Evolutionary conservation across 2,888 invertebrate genomes (phyloP).

Genomic region (Tromatobia lineatoria): DNA sequence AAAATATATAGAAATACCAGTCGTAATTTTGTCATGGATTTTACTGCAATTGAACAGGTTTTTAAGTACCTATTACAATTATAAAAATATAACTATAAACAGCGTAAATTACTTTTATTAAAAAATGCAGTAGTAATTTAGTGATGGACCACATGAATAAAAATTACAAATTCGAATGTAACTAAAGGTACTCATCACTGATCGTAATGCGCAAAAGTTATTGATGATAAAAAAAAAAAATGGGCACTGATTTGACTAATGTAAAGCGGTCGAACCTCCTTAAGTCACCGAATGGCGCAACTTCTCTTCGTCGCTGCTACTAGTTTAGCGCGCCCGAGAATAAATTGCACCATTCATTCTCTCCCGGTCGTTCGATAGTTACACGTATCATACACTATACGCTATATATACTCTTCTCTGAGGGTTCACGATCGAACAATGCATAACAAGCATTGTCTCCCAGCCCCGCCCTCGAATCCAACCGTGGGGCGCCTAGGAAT

Average conservation of each 20-base stretch:
- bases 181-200: neutral
- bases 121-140: too few species aligned
- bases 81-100: too few species aligned
- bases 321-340: conserved; percentile 40
- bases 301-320: conserved; percentile 28
- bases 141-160: too few species aligned
- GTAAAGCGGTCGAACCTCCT: neutral
- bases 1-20: too few species aligned
- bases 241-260: too few species aligned
- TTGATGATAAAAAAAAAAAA: too few species aligned
- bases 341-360: conserved; percentile 63
- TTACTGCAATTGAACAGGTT: too few species aligned
- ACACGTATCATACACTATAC: conserved; percentile 59
- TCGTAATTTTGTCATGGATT: too few species aligned
- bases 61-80: too few species aligned
- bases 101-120: too few species aligned
- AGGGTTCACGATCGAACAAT: conserved; percentile 75
- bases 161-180: neutral
- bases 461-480: conserved; percentile 77
- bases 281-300: conserved; percentile 1
- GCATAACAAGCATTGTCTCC: conserved; percentile 83
- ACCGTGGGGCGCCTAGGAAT: conserved; percentile 17
- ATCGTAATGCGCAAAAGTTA: too few species aligned
- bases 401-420: conserved; percentile 6
- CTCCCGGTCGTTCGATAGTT: conserved; percentile 48